These are phyloP conservation scores for Corydoras sp. DNA, from an alignment of 2,113 vertebrate genomes.

Conservation along the genomic window DNA sequence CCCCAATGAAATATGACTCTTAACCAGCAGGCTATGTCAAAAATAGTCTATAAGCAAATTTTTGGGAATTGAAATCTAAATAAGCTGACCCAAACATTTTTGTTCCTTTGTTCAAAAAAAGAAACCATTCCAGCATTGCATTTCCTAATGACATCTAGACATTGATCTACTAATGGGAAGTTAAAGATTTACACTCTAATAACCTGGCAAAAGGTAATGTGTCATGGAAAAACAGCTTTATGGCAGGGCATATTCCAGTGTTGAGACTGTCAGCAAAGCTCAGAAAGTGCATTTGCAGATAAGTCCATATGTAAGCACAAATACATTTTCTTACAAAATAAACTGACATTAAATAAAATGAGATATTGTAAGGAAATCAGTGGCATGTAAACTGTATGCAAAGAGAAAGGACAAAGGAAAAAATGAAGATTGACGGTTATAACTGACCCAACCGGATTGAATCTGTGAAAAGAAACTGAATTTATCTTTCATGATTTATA, in stretches of 20 bases:
- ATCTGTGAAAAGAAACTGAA: too few species aligned
- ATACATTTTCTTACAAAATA: not conserved
- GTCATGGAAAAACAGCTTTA: slow-evolving; percentile 47
- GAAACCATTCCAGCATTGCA: not conserved
- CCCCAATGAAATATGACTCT: not conserved
- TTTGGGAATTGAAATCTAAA: slow-evolving; percentile 15
- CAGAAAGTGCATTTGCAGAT: not conserved
- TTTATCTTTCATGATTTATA: slow-evolving; percentile 1
- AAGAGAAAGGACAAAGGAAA: too few species aligned
- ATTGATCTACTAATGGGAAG: slow-evolving; percentile 16
- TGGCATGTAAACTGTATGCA: not conserved
- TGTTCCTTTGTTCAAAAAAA: slow-evolving; percentile 6
- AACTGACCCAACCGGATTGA: too few species aligned
- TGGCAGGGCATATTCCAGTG: slow-evolving; percentile 41
- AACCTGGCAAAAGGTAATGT: slow-evolving; percentile 29
- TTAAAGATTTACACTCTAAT: slow-evolving; percentile 46
- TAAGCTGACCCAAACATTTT: slow-evolving; percentile 33
- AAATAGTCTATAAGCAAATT: not conserved
- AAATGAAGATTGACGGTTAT: too few species aligned
- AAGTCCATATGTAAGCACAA: slow-evolving; percentile 1
- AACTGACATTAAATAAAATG: slow-evolving; percentile 1
- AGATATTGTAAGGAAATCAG: slow-evolving; percentile 4
- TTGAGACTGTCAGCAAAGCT: slow-evolving; percentile 26
- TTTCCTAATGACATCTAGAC: slow-evolving; percentile 26
- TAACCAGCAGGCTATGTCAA: not conserved